A percentile compares a stretch with the other conserved stretches of the same genome.
Conservation (phyloP, 2,797 vertebrate genomes). For the Sebastes iracundus region DNA sequence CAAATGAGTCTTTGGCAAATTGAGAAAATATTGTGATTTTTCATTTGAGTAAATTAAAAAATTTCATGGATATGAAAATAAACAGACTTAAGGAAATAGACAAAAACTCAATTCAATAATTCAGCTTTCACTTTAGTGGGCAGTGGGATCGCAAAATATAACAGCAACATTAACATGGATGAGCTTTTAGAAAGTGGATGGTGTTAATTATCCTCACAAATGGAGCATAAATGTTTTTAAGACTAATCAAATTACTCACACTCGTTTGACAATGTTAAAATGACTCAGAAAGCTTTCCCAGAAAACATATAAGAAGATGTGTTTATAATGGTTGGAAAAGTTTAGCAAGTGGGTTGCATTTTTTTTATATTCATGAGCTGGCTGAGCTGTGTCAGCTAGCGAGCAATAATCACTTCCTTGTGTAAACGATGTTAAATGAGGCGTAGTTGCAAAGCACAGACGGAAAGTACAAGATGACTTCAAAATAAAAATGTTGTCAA, state of each 20-base stretch:
- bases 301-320: background rate
- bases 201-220: background rate
- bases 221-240: background rate
- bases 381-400: slow-evolving; percentile 38
- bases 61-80: background rate
- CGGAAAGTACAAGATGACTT: slow-evolving; percentile 17
- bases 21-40: slow-evolving; percentile 33
- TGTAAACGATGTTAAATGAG: slow-evolving; percentile 63
- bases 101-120: background rate
- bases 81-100: background rate
- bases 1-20: slow-evolving; percentile 23
- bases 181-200: background rate
- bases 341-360: slow-evolving; percentile 14
- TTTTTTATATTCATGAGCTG: slow-evolving; percentile 48
- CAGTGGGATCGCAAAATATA: background rate
- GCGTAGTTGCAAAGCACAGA: slow-evolving; percentile 32
- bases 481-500: background rate
- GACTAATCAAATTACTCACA: background rate
- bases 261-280: background rate
- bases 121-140: background rate
- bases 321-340: slow-evolving; percentile 29
- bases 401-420: slow-evolving; percentile 67
- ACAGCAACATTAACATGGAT: background rate
- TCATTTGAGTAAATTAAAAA: background rate
- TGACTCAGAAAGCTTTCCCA: background rate